Evolutionary conservation across 23 tunicate genomes (phyloP), one percentile per base, ranked within the genome.

Genomic region (Trididemnum nubilum): DNA sequence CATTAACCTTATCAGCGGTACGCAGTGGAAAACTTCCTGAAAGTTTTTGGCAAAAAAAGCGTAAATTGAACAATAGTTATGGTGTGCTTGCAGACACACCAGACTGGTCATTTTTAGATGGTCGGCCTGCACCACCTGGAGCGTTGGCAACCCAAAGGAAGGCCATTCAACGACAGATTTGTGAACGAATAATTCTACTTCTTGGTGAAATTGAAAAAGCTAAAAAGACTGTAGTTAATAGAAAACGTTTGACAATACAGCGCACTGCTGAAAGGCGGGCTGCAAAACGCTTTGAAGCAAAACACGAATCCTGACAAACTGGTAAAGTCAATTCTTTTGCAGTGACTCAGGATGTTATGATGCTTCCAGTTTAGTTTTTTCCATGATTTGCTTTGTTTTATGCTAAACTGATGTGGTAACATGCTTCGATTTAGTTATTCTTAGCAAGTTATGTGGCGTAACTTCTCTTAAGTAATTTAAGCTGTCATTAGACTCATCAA

Each of bases 31-130:
- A 61, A 24, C 29, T 12, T 61, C 74, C 74, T 30, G 38, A 32
- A 32, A 9, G 18, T 31, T 32, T 67, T 67, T 33, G 9, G 12
- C 5, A 5, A 15, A 67, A 67, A 67, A 33, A 67, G 33, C 31
- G 74, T 30, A 7, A 12, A 9, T 4, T 3, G 7, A 67, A 67
- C 25, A 9, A 31, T 4, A 9, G 12, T 31, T 67, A 67, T 33
- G 74, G 74, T 5, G 38, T 31, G 33, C 3, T 67, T 3, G 74
- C 74, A 3, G 74, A 67, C 38, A 33, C 38, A 31, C 74, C 74
- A 30, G 74, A 67, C 33, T 67, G 74, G 74, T 67, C 74, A 5
- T 67, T 31, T 67, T 32, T 67, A 31, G 74, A 67, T 67, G 74
- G 74, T 30, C 31, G 74, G 18, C 74, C 74, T 12, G 74, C 74